Conservation (phyloP, 1,140 invertebrate genomes). For the Lepidurus couesii region DNA sequence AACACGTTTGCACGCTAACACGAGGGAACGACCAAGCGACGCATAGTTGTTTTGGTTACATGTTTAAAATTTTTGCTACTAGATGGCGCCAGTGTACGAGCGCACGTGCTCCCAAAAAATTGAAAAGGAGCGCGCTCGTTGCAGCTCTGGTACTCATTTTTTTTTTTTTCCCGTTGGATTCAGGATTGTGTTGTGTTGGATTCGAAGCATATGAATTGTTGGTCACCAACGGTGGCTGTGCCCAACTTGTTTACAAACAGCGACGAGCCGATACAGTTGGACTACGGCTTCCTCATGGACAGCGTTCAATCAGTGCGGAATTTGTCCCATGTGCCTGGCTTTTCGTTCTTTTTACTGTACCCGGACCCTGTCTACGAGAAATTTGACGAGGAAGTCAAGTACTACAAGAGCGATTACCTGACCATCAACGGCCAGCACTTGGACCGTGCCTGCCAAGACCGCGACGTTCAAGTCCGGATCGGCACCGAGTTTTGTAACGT, state of each 20-base stretch:
- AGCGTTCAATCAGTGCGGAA: constrained; percentile 81
- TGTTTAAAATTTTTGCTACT: too few relatives aligned
- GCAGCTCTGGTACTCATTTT: neutral
- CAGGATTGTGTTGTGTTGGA: constrained; percentile 68
- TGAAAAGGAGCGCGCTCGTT: too few relatives aligned
- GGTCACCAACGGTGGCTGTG: constrained; percentile 62
- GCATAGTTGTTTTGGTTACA: too few relatives aligned
- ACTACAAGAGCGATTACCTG: constrained; percentile 92
- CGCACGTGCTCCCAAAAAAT: too few relatives aligned
- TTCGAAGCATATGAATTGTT: constrained; percentile 75
- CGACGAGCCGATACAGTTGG: constrained; percentile 66
- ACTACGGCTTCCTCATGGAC: constrained; percentile 94
- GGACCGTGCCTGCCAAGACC: constrained; percentile 70
- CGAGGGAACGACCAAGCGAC: too few relatives aligned
- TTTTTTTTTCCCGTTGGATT: constrained; percentile 39
- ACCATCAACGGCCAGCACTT: constrained; percentile 92
- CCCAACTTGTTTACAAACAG: constrained; percentile 23
- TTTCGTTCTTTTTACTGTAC: constrained; percentile 71
- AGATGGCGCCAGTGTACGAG: too few relatives aligned
- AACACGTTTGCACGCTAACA: too few relatives aligned
- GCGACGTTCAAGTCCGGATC: constrained; percentile 82
- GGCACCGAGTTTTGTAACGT: constrained; percentile 87
- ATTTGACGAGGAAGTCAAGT: constrained; percentile 87
- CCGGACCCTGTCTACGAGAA: constrained; percentile 83
- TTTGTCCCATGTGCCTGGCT: constrained; percentile 54